These are phyloP conservation scores for Bugulina stolonifera DNA, from an alignment of 2,888 invertebrate species.

Conservation along the genomic window DNA sequence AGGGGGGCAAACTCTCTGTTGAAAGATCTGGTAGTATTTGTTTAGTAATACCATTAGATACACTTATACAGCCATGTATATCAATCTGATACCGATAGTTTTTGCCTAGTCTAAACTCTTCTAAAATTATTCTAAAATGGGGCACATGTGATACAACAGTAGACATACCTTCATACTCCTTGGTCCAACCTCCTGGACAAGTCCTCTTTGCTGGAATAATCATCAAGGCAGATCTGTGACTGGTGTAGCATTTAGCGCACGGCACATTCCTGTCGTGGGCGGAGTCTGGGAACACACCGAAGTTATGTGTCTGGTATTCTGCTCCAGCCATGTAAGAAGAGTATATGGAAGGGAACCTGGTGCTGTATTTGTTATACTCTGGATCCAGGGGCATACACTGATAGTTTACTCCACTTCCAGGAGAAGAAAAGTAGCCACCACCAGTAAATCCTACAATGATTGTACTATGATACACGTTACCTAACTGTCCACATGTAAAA, in stretches of 20 bases:
- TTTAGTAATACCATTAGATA: no score
- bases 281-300: background rate
- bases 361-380: background rate
- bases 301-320: slow-evolving; percentile 1
- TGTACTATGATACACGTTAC: background rate
- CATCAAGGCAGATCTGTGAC: background rate
- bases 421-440: background rate
- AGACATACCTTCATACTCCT: slow-evolving; percentile 6
- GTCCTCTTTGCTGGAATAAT: slow-evolving; percentile 5
- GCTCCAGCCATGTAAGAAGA: background rate
- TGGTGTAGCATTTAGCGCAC: slow-evolving; percentile 11
- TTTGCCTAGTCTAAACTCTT: no score
- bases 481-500: no score
- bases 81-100: no score
- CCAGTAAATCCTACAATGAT: background rate
- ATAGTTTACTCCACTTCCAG: background rate
- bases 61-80: no score
- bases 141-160: no score
- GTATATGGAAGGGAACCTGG: background rate
- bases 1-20: no score
- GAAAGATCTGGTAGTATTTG: no score
- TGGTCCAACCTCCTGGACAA: background rate
- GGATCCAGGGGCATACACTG: slow-evolving; percentile 3
- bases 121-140: no score
- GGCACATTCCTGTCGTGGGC: background rate